These are phyloP conservation scores for Lytechinus pictus DNA, from an alignment of 35 echinoderm and acorn worm genomes.

Conservation along the genomic window DNA sequence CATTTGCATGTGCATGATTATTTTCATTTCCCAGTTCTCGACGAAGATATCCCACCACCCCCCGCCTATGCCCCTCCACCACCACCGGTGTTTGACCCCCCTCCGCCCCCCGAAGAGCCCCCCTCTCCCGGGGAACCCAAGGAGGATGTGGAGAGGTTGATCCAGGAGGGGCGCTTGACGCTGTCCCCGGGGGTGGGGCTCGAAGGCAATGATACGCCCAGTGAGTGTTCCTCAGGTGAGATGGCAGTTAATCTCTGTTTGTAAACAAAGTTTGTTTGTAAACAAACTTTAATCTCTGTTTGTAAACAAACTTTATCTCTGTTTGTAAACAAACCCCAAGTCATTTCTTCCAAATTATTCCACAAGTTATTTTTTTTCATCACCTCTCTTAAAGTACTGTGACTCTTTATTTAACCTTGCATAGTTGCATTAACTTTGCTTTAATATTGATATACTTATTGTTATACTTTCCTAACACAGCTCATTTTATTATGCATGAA, in stretches of 20 bases:
- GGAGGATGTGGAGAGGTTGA: conserved; percentile 60
- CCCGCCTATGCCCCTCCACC: conserved; percentile 34
- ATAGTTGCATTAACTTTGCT: conserved; percentile 13
- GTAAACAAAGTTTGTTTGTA: too few species aligned
- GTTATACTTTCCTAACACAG: background rate
- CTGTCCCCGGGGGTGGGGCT: conserved; percentile 39
- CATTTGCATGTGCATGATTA: conserved; percentile 27
- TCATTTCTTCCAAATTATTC: background rate
- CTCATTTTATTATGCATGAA: too few species aligned
- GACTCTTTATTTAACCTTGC: background rate
- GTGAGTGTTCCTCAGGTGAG: conserved; percentile 60
- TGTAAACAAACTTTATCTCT: too few species aligned
- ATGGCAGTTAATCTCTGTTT: background rate
- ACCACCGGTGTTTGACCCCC: conserved; percentile 64
- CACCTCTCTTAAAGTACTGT: background rate
- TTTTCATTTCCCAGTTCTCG: conserved; percentile 11
- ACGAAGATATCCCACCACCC: background rate
- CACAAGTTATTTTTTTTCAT: background rate
- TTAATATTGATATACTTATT: background rate
- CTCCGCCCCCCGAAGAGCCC: conserved; percentile 67
- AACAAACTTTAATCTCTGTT: too few species aligned
- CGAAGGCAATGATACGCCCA: conserved; percentile 1
- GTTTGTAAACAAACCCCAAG: background rate
- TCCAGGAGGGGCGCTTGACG: conserved; percentile 46
- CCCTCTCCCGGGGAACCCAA: conserved; percentile 48